phyloP scores from a whole-genome alignment of 2,113 vertebrate genomes.

The Sakesphorus luctuosus region DNA sequence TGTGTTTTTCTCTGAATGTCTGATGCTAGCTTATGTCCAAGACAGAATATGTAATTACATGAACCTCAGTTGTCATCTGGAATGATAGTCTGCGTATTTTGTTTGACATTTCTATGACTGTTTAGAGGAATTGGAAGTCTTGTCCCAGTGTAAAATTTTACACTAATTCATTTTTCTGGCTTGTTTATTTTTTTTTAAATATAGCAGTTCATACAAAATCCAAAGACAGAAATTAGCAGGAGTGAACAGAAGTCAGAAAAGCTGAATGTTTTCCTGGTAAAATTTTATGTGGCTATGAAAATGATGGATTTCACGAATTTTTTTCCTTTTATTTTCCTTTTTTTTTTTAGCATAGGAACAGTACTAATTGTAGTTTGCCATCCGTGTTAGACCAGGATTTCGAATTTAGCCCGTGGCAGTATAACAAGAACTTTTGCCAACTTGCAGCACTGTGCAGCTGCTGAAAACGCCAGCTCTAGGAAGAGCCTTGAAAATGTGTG shows the following conservation, averaged over 20 bases:
- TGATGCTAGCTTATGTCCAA: neutral
- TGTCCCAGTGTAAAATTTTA: neutral
- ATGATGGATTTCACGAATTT: neutral
- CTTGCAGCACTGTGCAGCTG: constrained; percentile 19
- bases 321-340: neutral
- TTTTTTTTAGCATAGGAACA: neutral
- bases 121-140: neutral
- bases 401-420: neutral
- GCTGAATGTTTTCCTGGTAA: neutral
- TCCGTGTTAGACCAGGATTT: neutral
- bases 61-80: neutral
- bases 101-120: neutral
- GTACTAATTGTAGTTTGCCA: neutral
- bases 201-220: neutral
- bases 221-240: neutral
- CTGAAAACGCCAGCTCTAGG: neutral
- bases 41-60: neutral
- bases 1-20: neutral
- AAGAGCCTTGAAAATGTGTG: neutral
- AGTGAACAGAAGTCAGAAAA: neutral
- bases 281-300: neutral
- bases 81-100: neutral
- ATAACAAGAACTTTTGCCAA: constrained; percentile 31
- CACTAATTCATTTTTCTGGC: neutral
- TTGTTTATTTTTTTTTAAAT: neutral